phyloP scores from a whole-genome alignment of 2,113 vertebrate species.

The Myiozetetes cayanensis region DNA sequence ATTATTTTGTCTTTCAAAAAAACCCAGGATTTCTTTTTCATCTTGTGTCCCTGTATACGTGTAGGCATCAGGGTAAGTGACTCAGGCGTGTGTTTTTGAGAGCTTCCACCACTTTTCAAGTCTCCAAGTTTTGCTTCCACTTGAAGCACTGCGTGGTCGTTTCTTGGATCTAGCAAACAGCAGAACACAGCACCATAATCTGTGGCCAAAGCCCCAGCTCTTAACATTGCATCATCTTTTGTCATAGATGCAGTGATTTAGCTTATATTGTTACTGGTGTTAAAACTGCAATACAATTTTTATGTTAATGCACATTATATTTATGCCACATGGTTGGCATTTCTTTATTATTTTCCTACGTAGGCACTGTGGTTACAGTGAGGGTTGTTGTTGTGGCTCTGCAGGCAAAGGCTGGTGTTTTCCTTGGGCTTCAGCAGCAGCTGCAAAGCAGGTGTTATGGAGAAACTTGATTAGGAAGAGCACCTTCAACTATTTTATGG shows the following conservation, averaged over 20 bases:
- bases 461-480: background rate
- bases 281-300: background rate
- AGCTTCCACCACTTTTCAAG: background rate
- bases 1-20: background rate
- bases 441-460: background rate
- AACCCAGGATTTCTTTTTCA: background rate
- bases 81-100: background rate
- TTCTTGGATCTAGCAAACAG: background rate
- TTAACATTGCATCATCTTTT: background rate
- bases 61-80: background rate
- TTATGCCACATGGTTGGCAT: background rate
- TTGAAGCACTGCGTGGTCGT: rapidly evolving
- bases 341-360: background rate
- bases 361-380: background rate
- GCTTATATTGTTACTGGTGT: background rate
- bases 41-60: background rate
- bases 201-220: background rate
- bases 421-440: background rate
- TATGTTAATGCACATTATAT: background rate
- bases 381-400: rapidly evolving
- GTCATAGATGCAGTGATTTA: background rate
- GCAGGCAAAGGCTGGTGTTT: background rate
- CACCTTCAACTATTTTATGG: background rate
- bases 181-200: background rate
- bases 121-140: background rate